phyloP scores from a whole-genome alignment of 1,140 invertebrate species.

The Atta cephalotes region DNA sequence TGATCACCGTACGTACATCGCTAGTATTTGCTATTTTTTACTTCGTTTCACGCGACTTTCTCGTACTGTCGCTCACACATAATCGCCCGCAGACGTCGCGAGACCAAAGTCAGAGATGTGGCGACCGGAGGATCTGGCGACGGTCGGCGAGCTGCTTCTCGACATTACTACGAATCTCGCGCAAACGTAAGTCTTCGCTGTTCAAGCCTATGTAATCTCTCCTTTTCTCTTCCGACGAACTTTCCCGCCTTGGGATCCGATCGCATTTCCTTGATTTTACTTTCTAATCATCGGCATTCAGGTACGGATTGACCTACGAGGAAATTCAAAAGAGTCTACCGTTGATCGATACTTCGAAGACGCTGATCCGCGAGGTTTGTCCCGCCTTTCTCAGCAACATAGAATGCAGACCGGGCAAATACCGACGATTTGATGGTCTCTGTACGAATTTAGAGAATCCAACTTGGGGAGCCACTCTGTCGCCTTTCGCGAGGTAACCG shows the following conservation, averaged over 20 bases:
- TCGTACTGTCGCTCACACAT: background rate
- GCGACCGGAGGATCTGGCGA: slow-evolving; percentile 93
- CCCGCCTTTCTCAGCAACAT: slow-evolving; percentile 95
- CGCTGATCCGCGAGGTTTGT: slow-evolving; percentile 94
- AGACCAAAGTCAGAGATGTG: slow-evolving; percentile 89
- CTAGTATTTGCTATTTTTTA: background rate
- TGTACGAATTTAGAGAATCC: slow-evolving; percentile 97
- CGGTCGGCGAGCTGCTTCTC: slow-evolving; percentile 93
- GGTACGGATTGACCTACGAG: slow-evolving; percentile 93
- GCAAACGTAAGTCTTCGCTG: slow-evolving; percentile 90
- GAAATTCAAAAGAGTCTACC: slow-evolving; percentile 96
- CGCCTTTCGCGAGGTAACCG: slow-evolving; percentile 92
- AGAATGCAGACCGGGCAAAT: slow-evolving; percentile 95
- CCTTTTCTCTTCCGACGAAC: background rate
- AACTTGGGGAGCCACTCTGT: slow-evolving; percentile 95
- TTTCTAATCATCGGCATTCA: slow-evolving; percentile 80
- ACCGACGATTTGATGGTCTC: slow-evolving; percentile 95
- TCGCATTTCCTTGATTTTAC: background rate
- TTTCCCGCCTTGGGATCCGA: background rate
- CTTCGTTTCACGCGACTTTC: background rate
- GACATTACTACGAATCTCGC: slow-evolving; percentile 95
- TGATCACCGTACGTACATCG: background rate
- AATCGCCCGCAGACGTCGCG: slow-evolving; percentile 88
- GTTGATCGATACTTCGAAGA: slow-evolving; percentile 95
- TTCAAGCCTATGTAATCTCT: background rate